phyloP scores from a whole-genome alignment of 2,113 vertebrate genomes.

The Heptranchias perlo region DNA sequence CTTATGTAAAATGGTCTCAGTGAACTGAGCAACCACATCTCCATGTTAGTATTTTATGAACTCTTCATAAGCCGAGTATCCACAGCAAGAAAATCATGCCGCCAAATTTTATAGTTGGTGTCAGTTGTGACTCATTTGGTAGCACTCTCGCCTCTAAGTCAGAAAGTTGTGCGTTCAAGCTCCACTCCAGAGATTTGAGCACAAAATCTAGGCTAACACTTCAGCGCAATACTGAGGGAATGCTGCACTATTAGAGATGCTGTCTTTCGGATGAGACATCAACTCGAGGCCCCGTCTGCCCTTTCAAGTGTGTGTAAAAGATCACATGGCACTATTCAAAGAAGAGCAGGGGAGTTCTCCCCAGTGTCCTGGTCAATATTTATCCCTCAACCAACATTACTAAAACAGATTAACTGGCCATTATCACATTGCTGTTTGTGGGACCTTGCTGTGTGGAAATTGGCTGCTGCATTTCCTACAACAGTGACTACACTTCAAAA shows the following conservation, averaged over 20 bases:
- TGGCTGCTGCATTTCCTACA: too few species aligned
- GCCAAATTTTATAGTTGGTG: too few species aligned
- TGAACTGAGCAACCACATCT: neutral
- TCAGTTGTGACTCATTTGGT: neutral
- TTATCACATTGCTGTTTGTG: neutral
- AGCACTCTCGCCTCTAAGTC: neutral
- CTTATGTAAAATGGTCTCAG: neutral
- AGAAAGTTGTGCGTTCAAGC: neutral
- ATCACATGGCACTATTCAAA: neutral
- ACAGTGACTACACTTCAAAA: neutral
- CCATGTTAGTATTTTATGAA: neutral
- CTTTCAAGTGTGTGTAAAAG: neutral
- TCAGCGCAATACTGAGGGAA: neutral
- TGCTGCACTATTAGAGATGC: neutral
- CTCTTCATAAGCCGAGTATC: neutral
- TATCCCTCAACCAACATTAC: neutral
- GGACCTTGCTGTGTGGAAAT: neutral
- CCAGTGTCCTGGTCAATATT: neutral
- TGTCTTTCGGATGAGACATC: neutral
- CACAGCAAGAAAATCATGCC: too few species aligned
- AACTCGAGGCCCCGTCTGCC: neutral
- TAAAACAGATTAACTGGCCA: neutral
- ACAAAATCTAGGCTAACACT: neutral
- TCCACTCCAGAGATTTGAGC: neutral
- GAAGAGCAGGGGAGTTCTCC: neutral